Evolutionary conservation across 2,888 invertebrate genomes (phyloP), one percentile per base, ranked within the genome.

Genomic region (Cerastoderma edule): DNA sequence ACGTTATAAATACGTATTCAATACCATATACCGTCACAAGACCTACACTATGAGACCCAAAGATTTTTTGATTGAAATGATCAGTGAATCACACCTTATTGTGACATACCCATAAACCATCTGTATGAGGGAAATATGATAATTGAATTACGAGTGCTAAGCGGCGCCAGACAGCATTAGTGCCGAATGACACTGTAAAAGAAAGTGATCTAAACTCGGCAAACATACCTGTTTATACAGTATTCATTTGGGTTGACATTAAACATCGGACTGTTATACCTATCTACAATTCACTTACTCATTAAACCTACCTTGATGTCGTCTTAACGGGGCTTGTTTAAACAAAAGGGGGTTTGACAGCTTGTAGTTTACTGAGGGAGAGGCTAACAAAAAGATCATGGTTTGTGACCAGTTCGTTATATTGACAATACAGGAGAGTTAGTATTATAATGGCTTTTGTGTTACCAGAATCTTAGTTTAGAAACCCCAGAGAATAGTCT

Each of bases 171-270:
- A 60, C 60, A 33, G 60, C 39, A 50, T 60, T 60, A 60, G 39
- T 22, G 24, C 27, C 33, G 27, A 60, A 35, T 60, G 60, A 60
- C 60, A 60, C 60, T 60, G 35, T 60, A 60, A 33, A 39, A 24
- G 35, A 60, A 33, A 39, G 60, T 39, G 60, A 35, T 60, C 60
- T 60, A 39, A 60, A 60, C 39, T 39, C 27, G 39, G 33, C 60
- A 60, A 60, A 60, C 27, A 60, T 39, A 60, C n/a, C 39, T 60
- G 60, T 60, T 60, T 60, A 60, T 60, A 60, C 39, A 67, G 71
- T 75, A 67, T 67, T 63, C 63, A 71, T 75, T 69, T 67, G 56
- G n/a, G 48, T 39, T 75, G 75, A 75, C 75, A 75, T 75, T 75
- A 27, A 19, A 60, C 60, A 60, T 39, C 39, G 33, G 22, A 39